Conservation (phyloP, 2,797 vertebrate genomes). For the Hydrolagus colliei region DNA sequence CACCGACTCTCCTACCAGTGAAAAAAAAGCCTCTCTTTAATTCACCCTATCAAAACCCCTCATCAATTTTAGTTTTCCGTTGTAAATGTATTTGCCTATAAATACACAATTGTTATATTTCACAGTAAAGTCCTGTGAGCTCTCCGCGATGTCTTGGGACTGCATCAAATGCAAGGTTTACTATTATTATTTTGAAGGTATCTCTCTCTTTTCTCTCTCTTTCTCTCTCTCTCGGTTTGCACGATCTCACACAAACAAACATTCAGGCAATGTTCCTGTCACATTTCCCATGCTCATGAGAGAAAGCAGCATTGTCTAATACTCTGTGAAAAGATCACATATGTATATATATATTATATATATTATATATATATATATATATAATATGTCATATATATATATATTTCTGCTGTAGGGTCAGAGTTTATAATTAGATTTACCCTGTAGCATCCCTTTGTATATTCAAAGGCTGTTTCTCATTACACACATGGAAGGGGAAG, state of each 20-base stretch:
- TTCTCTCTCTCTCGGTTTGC: not conserved
- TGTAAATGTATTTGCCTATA: not conserved
- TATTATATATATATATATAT: no score
- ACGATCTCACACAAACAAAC: not conserved
- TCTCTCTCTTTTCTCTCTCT: no score
- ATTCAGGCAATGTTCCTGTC: not conserved
- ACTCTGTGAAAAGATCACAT: not conserved
- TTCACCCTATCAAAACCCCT: no score
- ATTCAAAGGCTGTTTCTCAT: constrained; percentile 17
- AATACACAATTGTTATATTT: no score
- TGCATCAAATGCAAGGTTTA: no score
- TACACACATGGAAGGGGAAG: not conserved
- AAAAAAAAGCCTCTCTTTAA: not conserved
- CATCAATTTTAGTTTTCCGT: not conserved
- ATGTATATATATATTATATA: not conserved
- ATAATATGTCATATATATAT: not conserved
- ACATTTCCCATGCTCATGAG: not conserved
- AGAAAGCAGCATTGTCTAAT: constrained; percentile 10
- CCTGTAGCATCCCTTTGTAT: not conserved
- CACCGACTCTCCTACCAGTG: not conserved
- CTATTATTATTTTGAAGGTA: no score
- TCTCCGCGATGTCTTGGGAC: not conserved
- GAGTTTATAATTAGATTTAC: constrained; percentile 17
- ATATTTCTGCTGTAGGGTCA: not conserved
- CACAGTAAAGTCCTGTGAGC: no score